phyloP scores from a whole-genome alignment of 2,113 vertebrate genomes.

The Daboia siamensis region DNA sequence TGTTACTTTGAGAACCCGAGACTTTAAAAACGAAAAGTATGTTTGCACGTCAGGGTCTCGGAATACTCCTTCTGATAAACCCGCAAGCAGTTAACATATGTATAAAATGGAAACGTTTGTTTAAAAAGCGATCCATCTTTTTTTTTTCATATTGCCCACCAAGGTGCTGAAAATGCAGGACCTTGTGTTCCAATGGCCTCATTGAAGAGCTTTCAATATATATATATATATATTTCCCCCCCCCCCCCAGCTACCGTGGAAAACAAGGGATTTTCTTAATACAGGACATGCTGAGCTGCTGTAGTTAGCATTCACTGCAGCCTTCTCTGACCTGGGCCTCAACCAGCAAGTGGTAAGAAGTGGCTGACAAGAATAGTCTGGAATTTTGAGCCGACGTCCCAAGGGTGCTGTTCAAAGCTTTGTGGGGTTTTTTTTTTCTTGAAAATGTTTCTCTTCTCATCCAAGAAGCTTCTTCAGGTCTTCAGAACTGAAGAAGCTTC shows the following conservation, averaged over 20 bases:
- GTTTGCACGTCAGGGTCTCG: too few species aligned
- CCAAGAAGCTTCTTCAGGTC: too few species aligned
- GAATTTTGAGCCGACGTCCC: not conserved
- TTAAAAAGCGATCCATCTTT: not conserved
- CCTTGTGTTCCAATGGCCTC: not conserved
- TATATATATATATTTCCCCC: too few species aligned
- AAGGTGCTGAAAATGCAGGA: slow-evolving; percentile 3
- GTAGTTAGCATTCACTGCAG: not conserved
- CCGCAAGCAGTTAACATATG: not conserved
- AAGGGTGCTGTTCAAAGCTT: too few species aligned
- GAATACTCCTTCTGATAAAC: not conserved
- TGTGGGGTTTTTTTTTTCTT: too few species aligned
- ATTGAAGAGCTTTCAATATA: not conserved
- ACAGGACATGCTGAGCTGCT: not conserved
- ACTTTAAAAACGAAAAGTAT: not conserved
- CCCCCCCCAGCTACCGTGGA: not conserved
- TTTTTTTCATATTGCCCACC: not conserved
- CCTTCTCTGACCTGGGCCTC: not conserved
- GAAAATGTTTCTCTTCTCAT: not conserved
- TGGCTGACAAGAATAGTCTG: not conserved
- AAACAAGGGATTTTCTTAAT: not conserved
- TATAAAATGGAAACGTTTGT: not conserved
- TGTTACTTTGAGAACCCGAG: not conserved
- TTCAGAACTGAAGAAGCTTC: too few species aligned
- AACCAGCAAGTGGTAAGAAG: not conserved